Evolutionary conservation across 2,888 invertebrate genomes (phyloP).

Genomic region (Silvanus unidentatus): DNA sequence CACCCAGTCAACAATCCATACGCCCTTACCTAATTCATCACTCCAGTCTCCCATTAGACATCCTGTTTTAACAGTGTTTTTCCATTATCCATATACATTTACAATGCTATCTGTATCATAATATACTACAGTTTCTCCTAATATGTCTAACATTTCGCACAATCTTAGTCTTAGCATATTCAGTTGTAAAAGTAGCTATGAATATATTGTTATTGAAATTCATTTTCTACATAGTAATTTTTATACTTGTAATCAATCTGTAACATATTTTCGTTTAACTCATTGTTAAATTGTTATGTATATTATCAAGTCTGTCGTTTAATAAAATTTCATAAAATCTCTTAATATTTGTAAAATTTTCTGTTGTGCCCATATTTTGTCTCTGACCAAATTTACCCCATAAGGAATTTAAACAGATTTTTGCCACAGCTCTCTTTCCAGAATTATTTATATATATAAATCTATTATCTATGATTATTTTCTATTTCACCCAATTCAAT

Average conservation of each 20-base stretch:
- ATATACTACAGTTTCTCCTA: constrained; percentile 15
- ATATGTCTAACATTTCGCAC: constrained; percentile 15
- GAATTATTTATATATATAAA: no score
- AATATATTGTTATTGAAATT: constrained; percentile 17
- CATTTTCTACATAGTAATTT: constrained; percentile 15
- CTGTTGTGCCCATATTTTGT: constrained; percentile 10
- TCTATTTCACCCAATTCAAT: constrained; percentile 22
- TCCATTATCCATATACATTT: constrained; percentile 12
- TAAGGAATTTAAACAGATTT: constrained; percentile 23
- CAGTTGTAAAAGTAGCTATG: constrained; percentile 18
- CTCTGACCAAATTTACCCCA: constrained; percentile 25
- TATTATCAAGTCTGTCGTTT: constrained; percentile 16
- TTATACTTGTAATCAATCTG: constrained; percentile 15
- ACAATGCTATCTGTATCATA: constrained; percentile 14
- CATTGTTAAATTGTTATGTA: constrained; percentile 11
- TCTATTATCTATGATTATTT: no score
- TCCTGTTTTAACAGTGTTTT: constrained; percentile 15
- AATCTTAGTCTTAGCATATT: constrained; percentile 16
- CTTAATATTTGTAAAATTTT: constrained; percentile 8
- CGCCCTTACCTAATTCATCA: constrained; percentile 13
- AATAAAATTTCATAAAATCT: constrained; percentile 15
- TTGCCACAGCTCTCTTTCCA: constrained; percentile 22
- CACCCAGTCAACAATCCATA: constrained; percentile 15
- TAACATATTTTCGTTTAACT: constrained; percentile 16
- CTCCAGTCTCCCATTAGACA: constrained; percentile 14